Evolutionary conservation across 2,797 vertebrate genomes (phyloP), one percentile per base, ranked within the genome.

Genomic region (Eleutherodactylus coqui): DNA sequence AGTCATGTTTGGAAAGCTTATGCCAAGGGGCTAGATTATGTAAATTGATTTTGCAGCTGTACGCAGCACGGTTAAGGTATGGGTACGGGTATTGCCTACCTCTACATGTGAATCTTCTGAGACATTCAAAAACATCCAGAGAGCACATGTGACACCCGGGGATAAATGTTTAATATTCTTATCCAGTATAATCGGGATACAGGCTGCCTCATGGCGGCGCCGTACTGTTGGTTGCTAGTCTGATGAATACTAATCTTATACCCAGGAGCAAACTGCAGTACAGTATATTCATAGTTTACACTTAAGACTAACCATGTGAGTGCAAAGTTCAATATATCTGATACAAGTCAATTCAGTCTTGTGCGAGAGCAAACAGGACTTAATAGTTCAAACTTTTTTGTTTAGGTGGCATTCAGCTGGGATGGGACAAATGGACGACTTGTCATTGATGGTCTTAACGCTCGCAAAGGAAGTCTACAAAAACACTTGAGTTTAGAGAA

Each of bases 371-470:
- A 16, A 19, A 67, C 0, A 69, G 34, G 19, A 41, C 16, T 14
- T 47, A 38, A n/a, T 55, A n/a, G 13, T 58, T 2, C 29, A 13
- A 11, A 38, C 8, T 14, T 69, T 49, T 58, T 41, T 77, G 13
- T 29, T 55, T n/a, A 95, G 97, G 94, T 99, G 84, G 92, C 92
- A 9, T 97, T 98, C 87, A 95, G 95, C 81, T 92, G 92, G 85
- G 95, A 95, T 87, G 96, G 90, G 86, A 92, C 92, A 88, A 96
- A 89, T 0, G 94, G 93, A 1, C 93, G 83, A 11, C 87, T 99
- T 89, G 91, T 97, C 0, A 91, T 98, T 16, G 96, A 99, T 67
- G 97, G 97, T 17, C 94, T 99, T 45, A 95, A 92, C 89, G 94
- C 93, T 29, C 94, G 90, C 87, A 95, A 97, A 7, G 95, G 94